These are phyloP conservation scores for Melanargia galathea DNA, from an alignment of 2,888 invertebrate genomes.

Conservation along the genomic window DNA sequence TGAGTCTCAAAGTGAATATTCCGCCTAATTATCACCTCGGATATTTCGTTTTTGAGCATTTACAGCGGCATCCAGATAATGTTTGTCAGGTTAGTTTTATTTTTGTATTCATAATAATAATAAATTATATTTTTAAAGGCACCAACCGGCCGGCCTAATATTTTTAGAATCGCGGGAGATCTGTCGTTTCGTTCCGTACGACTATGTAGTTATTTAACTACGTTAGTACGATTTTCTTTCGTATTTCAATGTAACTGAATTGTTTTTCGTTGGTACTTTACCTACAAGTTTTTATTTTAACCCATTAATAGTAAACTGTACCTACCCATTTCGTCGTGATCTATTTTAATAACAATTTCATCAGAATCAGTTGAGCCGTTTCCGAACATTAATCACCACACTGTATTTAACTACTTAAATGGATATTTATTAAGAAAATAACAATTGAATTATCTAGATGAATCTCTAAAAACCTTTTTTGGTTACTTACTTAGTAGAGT, in stretches of 20 bases:
- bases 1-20: constrained; percentile 12
- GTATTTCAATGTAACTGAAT: background rate
- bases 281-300: too few relatives aligned
- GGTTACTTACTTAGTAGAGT: too few relatives aligned
- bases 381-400: too few relatives aligned
- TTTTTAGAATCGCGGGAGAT: background rate
- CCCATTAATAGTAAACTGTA: too few relatives aligned
- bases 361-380: too few relatives aligned
- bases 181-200: background rate
- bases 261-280: background rate
- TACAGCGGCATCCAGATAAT: constrained; percentile 39
- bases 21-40: constrained; percentile 49
- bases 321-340: too few relatives aligned
- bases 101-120: background rate
- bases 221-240: background rate
- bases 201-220: too few relatives aligned
- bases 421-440: too few relatives aligned
- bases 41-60: constrained; percentile 48
- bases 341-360: too few relatives aligned
- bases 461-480: too few relatives aligned
- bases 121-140: background rate
- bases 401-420: too few relatives aligned
- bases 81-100: constrained; percentile 36
- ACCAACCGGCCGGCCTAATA: background rate
- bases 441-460: too few relatives aligned